Base-by-base conservation (phyloP, 1,140 invertebrate species). In the Zelostemma sp. region DNA sequence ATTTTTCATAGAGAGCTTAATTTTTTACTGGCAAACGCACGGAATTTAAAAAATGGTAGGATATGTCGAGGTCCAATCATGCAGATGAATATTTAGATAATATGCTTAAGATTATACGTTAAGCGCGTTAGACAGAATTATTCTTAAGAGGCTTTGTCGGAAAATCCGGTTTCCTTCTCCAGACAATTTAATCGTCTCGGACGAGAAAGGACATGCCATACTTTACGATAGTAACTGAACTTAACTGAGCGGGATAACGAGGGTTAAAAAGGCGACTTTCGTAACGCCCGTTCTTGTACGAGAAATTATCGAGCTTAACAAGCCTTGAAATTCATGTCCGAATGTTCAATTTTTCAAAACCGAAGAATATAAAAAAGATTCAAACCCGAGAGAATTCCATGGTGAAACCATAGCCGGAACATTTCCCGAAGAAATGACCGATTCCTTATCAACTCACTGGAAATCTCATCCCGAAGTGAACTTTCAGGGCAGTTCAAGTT, bases 401-500 rank as follows among this genome's bases (percentile, higher is more conserved):
- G 6, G 6, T 43, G 2, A 19, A 8, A 11, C 16, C 8, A 46
- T 19, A 46, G 21, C 21, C 17, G 17, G 17, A 19, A 40, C n/a
- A 11, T 46, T 19, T 17, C 8, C 8, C 16, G 35, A 14, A 40
- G 15, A 40, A 8, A 28, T 47, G 45, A 48, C 46, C 46, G 25
- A 25, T 48, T 48, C 8, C 18, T 48, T 25, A 48, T 28, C 46
- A 48, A 48, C 21, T 48, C 21, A 14, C 1, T 48, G 46, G 12
- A 48, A 28, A 48, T 48, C 46, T 48, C 21, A 6, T 25, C 9
- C 11, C 19, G 12, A 48, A 25, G 19, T 8, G 8, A 48, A 48
- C 19, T 48, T 48, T 9, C 46, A n/a, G n/a, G 19, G 46, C 19
- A 31, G 46, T 48, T 25, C n/a, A 28, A 48, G 46, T 28, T 47